Evolutionary conservation across 2,113 vertebrate species (phyloP).

Genomic region (Protomyctophum bolini): DNA sequence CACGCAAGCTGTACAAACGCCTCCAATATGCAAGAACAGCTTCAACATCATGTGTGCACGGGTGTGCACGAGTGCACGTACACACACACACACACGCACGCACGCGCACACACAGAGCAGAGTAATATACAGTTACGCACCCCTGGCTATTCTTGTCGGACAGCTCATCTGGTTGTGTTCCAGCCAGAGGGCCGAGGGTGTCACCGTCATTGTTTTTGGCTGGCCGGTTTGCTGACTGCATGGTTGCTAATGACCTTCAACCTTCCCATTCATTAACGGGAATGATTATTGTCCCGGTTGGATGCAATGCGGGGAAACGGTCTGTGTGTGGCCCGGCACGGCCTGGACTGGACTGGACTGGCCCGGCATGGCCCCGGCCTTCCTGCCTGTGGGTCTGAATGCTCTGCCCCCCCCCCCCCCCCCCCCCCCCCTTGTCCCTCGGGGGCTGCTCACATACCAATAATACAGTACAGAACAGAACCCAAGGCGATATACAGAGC

Average conservation of each 20-base stretch:
- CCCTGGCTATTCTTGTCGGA: conserved; percentile 61
- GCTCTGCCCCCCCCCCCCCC: conserved; percentile 48
- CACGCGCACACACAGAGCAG: conserved; percentile 6
- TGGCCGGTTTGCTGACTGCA: conserved; percentile 40
- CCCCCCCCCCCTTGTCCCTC: conserved; percentile 42
- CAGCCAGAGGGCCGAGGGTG: conserved; percentile 45
- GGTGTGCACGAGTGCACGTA: neutral
- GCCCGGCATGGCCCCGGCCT: conserved; percentile 18
- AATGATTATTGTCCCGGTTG: conserved; percentile 60
- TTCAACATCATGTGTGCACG: conserved; percentile 6
- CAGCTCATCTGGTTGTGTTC: conserved; percentile 56
- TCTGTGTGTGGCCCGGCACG: conserved; percentile 66
- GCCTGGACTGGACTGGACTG: too few species aligned
- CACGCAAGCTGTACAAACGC: conserved; percentile 28
- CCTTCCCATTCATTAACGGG: conserved; percentile 41
- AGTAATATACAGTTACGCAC: too few species aligned
- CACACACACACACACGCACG: conserved; percentile 25
- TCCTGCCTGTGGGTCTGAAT: conserved; percentile 44
- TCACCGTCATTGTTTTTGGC: conserved; percentile 57
- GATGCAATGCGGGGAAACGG: conserved; percentile 38
- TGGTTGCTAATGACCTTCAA: conserved; percentile 51
- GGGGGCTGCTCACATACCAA: conserved; percentile 14
- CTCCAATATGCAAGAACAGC: conserved; percentile 16
- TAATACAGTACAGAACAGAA: neutral
- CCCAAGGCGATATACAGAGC: neutral